These are phyloP conservation scores for Ricordea florida DNA, from an alignment of 92 coral and sea anemone species.

Conservation along the genomic window DNA sequence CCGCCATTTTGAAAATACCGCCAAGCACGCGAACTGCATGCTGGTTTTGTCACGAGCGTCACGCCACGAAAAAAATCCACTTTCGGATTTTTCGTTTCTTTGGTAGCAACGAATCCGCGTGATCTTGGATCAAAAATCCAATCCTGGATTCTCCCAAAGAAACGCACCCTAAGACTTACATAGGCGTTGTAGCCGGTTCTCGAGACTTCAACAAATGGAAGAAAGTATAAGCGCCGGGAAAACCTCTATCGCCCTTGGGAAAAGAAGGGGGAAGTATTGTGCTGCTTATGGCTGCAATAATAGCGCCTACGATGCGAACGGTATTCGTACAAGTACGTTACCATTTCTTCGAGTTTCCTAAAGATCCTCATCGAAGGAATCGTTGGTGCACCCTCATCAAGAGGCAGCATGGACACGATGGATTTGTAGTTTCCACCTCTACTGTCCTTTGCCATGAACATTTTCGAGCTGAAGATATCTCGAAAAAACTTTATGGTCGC, in stretches of 20 bases:
- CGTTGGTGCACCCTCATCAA: slow-evolving; percentile 53
- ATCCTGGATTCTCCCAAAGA: too few species aligned
- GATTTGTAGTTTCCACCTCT: slow-evolving; percentile 40
- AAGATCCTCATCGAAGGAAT: slow-evolving; percentile 10
- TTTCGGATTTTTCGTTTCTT: too few species aligned
- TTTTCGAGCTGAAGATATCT: slow-evolving; percentile 44
- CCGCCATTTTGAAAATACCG: too few species aligned
- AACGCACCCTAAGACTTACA: too few species aligned
- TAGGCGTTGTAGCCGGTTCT: too few species aligned
- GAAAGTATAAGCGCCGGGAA: too few species aligned
- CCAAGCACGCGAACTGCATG: too few species aligned
- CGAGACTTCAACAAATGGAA: too few species aligned
- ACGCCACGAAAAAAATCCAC: too few species aligned
- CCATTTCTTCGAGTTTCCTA: slow-evolving; percentile 45
- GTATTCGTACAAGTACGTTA: slow-evolving; percentile 17
- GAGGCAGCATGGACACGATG: slow-evolving; percentile 54
- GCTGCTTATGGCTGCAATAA: slow-evolving; percentile 32
- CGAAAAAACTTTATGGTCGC: slow-evolving; percentile 1
- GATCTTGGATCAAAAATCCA: too few species aligned
- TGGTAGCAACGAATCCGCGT: too few species aligned
- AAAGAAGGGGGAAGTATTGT: slow-evolving; percentile 40
- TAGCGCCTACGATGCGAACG: slow-evolving; percentile 23
- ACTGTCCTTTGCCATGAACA: slow-evolving; percentile 56
- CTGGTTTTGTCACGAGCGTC: too few species aligned
- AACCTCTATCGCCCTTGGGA: not conserved